phyloP scores from a whole-genome alignment of 2,888 invertebrate species.

The Oscheius sp. region DNA sequence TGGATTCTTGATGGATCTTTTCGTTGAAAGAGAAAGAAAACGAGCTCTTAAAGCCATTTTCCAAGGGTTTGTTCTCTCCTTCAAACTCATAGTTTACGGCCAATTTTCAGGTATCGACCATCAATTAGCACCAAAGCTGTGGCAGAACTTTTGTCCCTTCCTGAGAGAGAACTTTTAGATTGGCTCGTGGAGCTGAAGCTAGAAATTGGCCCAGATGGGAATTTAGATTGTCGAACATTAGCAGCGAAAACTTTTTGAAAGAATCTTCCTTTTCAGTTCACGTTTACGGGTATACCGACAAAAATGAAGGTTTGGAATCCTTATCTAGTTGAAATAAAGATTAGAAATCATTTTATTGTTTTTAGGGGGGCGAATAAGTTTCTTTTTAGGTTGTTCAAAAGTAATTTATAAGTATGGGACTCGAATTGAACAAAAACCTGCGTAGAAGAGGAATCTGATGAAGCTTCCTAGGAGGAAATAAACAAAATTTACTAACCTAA shows the following conservation, averaged over 20 bases:
- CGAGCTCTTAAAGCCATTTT: conserved; percentile 88
- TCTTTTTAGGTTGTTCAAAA: background rate
- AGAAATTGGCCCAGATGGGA: conserved; percentile 30
- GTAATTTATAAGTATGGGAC: too few relatives aligned
- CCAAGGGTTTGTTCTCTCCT: conserved; percentile 88
- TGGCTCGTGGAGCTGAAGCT: conserved; percentile 82
- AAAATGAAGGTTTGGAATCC: too few relatives aligned
- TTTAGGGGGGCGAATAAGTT: background rate
- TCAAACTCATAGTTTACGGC: background rate
- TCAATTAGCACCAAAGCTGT: conserved; percentile 86
- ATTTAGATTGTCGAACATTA: conserved; percentile 35
- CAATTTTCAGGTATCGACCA: conserved; percentile 85
- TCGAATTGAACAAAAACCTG: too few relatives aligned
- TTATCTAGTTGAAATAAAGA: too few relatives aligned
- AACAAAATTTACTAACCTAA: too few relatives aligned
- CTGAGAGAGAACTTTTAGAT: conserved; percentile 82
- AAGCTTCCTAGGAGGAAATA: too few relatives aligned
- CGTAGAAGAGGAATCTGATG: too few relatives aligned
- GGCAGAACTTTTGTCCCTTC: conserved; percentile 87
- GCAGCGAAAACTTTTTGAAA: conserved; percentile 26
- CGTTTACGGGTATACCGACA: background rate
- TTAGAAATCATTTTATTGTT: too few relatives aligned
- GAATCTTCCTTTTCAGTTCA: background rate
- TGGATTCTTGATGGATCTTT: conserved; percentile 96
- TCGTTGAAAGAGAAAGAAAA: conserved; percentile 92